phyloP scores from a whole-genome alignment of 2,888 invertebrate species.

The Xanthostigma xanthostigma region DNA sequence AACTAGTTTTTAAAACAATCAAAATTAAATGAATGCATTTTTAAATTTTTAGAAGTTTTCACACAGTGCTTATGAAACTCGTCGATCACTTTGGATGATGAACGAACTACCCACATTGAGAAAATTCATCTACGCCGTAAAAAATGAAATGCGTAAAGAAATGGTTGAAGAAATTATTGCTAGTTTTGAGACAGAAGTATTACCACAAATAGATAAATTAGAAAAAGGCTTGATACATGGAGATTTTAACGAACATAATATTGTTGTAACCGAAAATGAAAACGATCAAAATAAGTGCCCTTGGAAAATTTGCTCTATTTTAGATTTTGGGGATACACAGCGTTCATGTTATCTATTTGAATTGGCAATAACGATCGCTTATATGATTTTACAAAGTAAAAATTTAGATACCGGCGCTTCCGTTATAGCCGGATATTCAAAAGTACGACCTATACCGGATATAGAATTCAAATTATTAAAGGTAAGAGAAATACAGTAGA shows the following conservation, averaged over 20 bases:
- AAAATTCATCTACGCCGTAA: slow-evolving; percentile 53
- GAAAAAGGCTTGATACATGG: slow-evolving; percentile 70
- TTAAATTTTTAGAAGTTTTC: slow-evolving; percentile 43
- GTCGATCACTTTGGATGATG: slow-evolving; percentile 65
- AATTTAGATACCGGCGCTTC: slow-evolving; percentile 45
- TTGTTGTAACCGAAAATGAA: slow-evolving; percentile 31
- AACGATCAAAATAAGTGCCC: slow-evolving; percentile 23
- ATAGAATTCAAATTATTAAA: slow-evolving; percentile 50
- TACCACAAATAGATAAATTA: slow-evolving; percentile 39
- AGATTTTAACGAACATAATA: slow-evolving; percentile 83
- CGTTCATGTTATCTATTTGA: slow-evolving; percentile 65
- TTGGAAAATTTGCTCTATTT: slow-evolving; percentile 48
- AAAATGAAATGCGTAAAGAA: slow-evolving; percentile 39
- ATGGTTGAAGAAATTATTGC: slow-evolving; percentile 46
- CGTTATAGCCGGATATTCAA: slow-evolving; percentile 64
- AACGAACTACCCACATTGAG: slow-evolving; percentile 48
- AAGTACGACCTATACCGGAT: slow-evolving; percentile 39
- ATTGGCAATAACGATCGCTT: slow-evolving; percentile 64
- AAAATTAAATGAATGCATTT: background rate
- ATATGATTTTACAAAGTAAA: slow-evolving; percentile 57
- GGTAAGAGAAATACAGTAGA: slow-evolving; percentile 27
- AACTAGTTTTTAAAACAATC: too few relatives aligned
- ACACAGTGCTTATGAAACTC: slow-evolving; percentile 46
- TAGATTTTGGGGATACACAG: slow-evolving; percentile 80
- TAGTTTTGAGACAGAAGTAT: slow-evolving; percentile 49